Base-by-base conservation (phyloP, 2,113 vertebrate species). In the Prochilodus magdalenae region DNA sequence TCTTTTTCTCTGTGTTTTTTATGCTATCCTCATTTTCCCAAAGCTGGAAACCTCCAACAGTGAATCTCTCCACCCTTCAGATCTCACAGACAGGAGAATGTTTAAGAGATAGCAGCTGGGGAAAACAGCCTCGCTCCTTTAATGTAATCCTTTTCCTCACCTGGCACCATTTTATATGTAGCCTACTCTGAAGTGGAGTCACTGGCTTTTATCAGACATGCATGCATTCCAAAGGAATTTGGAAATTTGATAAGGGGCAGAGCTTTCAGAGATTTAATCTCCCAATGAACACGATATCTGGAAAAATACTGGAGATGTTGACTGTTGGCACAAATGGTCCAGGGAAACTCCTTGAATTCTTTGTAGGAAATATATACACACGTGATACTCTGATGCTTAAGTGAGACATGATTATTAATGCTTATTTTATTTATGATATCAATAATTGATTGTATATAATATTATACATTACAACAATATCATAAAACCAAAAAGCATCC, bases 161-260 rank as follows among this genome's bases (percentile, higher is more conserved):
- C 73, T 86, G 85, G 78, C 79, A 84, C 33, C 40, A 44, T 75
- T 81, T 86, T 66, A 71, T 55, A 80, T 71, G 49, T 51, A 74
- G 76, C 40, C 65, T 78, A 70, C 1, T 4, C 4, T 16, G 49
- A 74, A 81, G 67, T 70, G 59, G 44, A 69, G 72, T 49, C 75
- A 73, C 75, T 51, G 75, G 79, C 67, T 84, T 70, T 84, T 81
- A 81, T 77, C 67, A 78, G 82, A 51, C 55, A 77, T 81, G 79
- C 60, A 36, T 73, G 36, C 76, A 62, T 85, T 70, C 77, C 57
- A 24, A 10, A 65, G 62, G 63, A 83, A 77, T 83, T 63, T 74
- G 77, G 36, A 79, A 75, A 81, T 81, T 65, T 69, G 83, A 85
- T 85, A 81, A 77, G 55, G 12, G 59, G n/a, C 66, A 73, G 63